These are phyloP conservation scores for Adelges cooleyi DNA, from an alignment of 1,140 invertebrate species.

Conservation along the genomic window DNA sequence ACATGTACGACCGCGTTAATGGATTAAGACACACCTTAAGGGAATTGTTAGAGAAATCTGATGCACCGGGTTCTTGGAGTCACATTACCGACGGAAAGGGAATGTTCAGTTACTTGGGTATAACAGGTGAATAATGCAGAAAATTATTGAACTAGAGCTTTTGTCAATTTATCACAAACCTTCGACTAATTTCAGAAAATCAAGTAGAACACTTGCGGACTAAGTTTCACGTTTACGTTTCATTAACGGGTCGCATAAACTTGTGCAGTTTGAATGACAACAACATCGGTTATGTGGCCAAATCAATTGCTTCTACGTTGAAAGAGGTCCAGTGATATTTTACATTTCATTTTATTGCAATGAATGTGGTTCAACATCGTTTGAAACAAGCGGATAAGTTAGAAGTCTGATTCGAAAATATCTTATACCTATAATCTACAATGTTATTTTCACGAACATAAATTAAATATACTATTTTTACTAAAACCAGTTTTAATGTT, in stretches of 20 bases:
- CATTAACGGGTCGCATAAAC: constrained; percentile 82
- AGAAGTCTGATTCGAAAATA: no score
- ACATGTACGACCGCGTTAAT: constrained; percentile 83
- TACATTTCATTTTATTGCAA: no score
- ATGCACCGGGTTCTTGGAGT: constrained; percentile 86
- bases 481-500: no score
- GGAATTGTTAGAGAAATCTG: constrained; percentile 48
- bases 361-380: no score
- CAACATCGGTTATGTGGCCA: constrained; percentile 86
- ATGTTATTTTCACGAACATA: no score
- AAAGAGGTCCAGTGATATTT: background rate
- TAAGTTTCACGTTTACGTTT: constrained; percentile 81
- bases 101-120: constrained; percentile 95
- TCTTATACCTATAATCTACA: no score
- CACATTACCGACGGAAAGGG: constrained; percentile 93
- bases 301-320: constrained; percentile 64
- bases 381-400: no score
- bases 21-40: constrained; percentile 72
- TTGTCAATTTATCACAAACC: background rate
- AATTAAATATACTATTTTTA: no score
- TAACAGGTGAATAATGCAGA: constrained; percentile 49
- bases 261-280: constrained; percentile 81
- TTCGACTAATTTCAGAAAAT: constrained; percentile 44
- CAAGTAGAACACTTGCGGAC: constrained; percentile 71
- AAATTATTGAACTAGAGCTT: background rate